Conservation (phyloP, 2,113 vertebrate species). For the Podocnemis expansa region DNA sequence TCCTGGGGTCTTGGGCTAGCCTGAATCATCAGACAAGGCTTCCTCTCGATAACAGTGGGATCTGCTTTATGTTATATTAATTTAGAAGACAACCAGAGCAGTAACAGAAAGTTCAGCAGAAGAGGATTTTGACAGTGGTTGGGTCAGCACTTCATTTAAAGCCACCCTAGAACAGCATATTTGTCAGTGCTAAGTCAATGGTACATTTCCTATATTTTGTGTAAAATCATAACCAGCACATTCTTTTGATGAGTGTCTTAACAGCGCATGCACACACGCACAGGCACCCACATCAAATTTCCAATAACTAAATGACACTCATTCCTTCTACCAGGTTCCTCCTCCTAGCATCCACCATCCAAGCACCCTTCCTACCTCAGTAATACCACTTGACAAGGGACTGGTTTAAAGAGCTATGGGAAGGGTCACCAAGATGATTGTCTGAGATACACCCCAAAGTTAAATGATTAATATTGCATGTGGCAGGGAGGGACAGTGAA, state of each 20-base stretch:
- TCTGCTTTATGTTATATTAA: neutral
- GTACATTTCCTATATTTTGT: neutral
- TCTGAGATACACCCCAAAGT: neutral
- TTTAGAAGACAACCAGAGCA: neutral
- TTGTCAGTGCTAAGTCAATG: neutral
- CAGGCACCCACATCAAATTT: neutral
- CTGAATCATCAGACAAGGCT: neutral
- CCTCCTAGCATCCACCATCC: neutral
- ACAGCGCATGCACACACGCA: neutral
- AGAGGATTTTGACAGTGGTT: neutral
- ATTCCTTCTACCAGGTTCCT: neutral
- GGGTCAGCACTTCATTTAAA: neutral
- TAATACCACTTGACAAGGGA: neutral
- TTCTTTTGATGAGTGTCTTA: neutral
- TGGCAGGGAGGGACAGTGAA: neutral
- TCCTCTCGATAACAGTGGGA: neutral
- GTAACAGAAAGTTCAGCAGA: neutral
- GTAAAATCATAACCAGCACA: neutral
- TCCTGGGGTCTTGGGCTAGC: accelerated
- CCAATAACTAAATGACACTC: neutral
- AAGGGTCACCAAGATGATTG: neutral
- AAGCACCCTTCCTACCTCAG: neutral
- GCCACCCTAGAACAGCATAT: neutral
- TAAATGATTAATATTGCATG: neutral
- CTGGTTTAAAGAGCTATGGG: no score